Conservation (phyloP, 2,888 invertebrate genomes). For the Arctia plantaginis region DNA sequence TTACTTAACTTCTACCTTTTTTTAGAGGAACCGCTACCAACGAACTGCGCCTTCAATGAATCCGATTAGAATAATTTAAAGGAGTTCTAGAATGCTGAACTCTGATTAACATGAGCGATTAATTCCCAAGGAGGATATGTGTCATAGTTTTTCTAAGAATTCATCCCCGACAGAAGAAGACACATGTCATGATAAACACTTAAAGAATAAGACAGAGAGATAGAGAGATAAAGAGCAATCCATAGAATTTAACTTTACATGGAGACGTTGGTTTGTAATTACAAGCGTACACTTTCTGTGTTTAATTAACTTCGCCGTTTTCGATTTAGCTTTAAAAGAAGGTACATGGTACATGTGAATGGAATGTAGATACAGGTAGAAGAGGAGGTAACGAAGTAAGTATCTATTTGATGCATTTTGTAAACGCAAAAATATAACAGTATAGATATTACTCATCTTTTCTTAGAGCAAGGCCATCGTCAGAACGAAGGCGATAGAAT, state of each 20-base stretch:
- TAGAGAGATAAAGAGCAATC: background rate
- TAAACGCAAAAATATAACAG: background rate
- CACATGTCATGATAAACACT: background rate
- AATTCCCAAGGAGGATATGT: background rate
- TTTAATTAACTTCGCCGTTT: background rate
- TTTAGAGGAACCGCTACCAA: no score
- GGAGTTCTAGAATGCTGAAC: no score
- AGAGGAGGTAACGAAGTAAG: slow-evolving; percentile 1
- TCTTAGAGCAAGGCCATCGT: no score
- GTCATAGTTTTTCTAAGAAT: background rate
- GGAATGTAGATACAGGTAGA: background rate
- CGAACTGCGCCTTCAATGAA: no score
- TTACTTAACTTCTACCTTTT: no score
- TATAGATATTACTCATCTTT: no score
- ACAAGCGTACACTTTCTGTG: background rate
- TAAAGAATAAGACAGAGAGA: background rate
- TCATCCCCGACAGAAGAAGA: background rate
- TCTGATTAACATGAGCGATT: background rate
- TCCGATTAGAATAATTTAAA: no score
- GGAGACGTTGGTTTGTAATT: background rate
- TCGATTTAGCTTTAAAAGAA: no score
- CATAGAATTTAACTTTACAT: background rate
- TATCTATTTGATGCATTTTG: background rate
- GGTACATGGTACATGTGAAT: background rate
- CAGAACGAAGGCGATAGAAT: no score